Evolutionary conservation across 2,797 vertebrate species (phyloP).

Genomic region (Galago senegalensis): DNA sequence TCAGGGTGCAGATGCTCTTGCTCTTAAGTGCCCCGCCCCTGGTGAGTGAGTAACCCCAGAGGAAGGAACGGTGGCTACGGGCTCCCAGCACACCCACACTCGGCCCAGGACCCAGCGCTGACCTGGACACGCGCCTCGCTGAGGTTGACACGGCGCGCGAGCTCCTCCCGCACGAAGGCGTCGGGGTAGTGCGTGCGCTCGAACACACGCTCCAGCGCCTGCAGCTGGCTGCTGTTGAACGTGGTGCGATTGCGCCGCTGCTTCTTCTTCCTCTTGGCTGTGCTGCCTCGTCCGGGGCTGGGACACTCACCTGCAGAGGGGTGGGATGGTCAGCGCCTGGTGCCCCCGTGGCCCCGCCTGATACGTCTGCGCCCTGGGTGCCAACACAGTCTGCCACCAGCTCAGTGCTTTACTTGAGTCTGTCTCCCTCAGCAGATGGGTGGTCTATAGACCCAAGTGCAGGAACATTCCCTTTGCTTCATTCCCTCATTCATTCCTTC

Average conservation of each 20-base stretch:
- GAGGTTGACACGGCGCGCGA: constrained; percentile 92
- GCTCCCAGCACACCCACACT: rapidly evolving
- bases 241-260: constrained; percentile 93
- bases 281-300: constrained; percentile 82
- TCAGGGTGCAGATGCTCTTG: neutral
- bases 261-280: constrained; percentile 91
- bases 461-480: neutral
- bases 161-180: constrained; percentile 92
- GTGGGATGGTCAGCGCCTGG: neutral
- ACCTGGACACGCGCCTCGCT: constrained; percentile 93
- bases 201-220: constrained; percentile 92
- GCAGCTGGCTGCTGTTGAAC: constrained; percentile 93
- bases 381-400: neutral
- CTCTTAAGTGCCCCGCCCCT: no score
- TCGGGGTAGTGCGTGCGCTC: constrained; percentile 93
- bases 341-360: no score
- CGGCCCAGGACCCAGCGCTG: constrained; percentile 55
- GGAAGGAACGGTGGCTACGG: rapidly evolving
- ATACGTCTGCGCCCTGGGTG: neutral
- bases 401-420: rapidly evolving
- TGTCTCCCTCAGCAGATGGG: neutral
- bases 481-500: neutral
- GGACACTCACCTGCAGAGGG: constrained; percentile 87
- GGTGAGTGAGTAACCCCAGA: neutral
- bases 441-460: neutral